A percentile compares a stretch with the other conserved stretches of the same genome.
These are phyloP conservation scores for Drosophila ironensis DNA, from an alignment of 1,140 invertebrate species.

Conservation along the genomic window DNA sequence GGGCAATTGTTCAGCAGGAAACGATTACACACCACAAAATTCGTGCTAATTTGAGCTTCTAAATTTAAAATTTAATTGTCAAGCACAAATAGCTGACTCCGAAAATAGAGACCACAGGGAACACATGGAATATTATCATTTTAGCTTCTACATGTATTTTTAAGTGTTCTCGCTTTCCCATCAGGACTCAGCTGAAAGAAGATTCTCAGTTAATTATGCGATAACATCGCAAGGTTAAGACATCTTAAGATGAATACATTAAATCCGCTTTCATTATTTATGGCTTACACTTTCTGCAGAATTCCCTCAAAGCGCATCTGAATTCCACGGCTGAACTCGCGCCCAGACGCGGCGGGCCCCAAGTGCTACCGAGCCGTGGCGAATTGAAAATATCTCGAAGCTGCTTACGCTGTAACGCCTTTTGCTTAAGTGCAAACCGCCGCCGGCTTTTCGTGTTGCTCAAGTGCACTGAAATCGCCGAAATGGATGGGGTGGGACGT, in stretches of 20 bases:
- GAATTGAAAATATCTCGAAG: slow-evolving; percentile 55
- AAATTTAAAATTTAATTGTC: too few relatives aligned
- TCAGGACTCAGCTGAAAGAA: too few relatives aligned
- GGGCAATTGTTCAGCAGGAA: background rate
- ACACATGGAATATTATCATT: too few relatives aligned
- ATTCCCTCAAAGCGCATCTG: slow-evolving; percentile 16
- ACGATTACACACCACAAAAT: too few relatives aligned
- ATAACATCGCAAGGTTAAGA: slow-evolving; percentile 21
- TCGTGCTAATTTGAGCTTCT: too few relatives aligned
- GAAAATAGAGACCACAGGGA: too few relatives aligned
- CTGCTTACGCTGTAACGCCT: slow-evolving; percentile 64
- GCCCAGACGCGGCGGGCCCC: background rate
- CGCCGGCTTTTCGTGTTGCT: slow-evolving; percentile 13
- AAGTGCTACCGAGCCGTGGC: slow-evolving; percentile 10
- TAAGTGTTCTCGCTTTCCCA: too few relatives aligned
- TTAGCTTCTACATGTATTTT: too few relatives aligned
- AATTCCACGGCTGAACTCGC: slow-evolving; percentile 6
- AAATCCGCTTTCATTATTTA: slow-evolving; percentile 39
- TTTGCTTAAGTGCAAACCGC: slow-evolving; percentile 39
- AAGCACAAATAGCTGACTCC: too few relatives aligned
- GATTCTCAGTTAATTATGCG: slow-evolving; percentile 25
- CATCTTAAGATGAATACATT: slow-evolving; percentile 27
- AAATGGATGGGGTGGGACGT: slow-evolving; percentile 3
- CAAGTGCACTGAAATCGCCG: slow-evolving; percentile 20
- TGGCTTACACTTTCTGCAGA: slow-evolving; percentile 24